A percentile compares a stretch with the other conserved stretches of the same genome.
phyloP scores from a whole-genome alignment of 2,888 invertebrate genomes.

The Nephrotoma guestfalica region DNA sequence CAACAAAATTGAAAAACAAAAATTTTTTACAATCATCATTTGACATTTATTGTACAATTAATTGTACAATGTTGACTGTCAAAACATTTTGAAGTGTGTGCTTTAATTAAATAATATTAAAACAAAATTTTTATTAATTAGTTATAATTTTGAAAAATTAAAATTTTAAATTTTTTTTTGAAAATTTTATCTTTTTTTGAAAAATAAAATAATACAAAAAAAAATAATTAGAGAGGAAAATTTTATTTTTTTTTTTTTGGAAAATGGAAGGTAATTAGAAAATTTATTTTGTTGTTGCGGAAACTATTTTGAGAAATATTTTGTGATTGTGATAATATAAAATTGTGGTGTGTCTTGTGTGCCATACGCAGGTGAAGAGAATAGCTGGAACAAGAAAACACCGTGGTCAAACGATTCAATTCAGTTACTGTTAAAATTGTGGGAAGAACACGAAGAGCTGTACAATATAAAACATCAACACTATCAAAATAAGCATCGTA shows the following conservation, averaged over 20 bases:
- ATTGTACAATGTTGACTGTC: constrained; percentile 1
- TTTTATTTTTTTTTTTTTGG: background rate
- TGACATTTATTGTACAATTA: constrained; percentile 3
- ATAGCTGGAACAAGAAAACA: background rate
- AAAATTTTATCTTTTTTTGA: background rate
- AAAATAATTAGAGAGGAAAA: background rate
- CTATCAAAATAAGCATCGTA: background rate
- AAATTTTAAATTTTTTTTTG: background rate
- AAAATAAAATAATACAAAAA: background rate
- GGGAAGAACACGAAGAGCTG: background rate
- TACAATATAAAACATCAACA: constrained; percentile 2
- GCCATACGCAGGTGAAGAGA: background rate
- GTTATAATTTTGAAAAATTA: background rate
- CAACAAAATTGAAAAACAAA: background rate
- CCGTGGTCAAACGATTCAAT: constrained; percentile 4
- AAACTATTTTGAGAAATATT: background rate
- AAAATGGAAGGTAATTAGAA: constrained; percentile 3
- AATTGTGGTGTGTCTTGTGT: background rate
- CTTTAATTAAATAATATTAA: background rate
- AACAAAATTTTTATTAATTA: background rate
- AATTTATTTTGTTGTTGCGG: background rate
- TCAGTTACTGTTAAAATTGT: background rate
- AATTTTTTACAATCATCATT: background rate
- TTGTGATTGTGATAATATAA: background rate
- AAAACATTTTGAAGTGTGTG: background rate